Conservation (phyloP, 2,113 vertebrate genomes). For the Strigops habroptila region DNA sequence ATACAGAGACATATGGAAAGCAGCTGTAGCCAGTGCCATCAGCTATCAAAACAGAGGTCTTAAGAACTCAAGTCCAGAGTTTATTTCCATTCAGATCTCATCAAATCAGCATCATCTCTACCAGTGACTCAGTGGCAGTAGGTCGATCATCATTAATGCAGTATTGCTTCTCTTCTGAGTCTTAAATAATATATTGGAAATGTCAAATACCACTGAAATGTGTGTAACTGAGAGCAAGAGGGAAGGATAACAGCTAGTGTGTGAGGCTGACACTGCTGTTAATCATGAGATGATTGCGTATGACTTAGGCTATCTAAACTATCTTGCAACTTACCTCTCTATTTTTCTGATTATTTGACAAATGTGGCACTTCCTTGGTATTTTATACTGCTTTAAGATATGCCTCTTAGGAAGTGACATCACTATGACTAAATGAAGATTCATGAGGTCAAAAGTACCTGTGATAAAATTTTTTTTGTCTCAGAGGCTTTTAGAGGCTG, state of each 20-base stretch:
- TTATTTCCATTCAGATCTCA: constrained; percentile 14
- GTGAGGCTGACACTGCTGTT: neutral
- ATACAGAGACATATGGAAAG: constrained; percentile 7
- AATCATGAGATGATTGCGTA: neutral
- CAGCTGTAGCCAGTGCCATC: constrained; percentile 28
- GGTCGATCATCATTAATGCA: neutral
- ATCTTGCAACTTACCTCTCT: neutral
- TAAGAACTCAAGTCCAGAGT: neutral
- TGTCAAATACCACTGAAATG: neutral
- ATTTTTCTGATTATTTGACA: neutral
- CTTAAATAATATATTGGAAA: neutral
- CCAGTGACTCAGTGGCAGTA: neutral
- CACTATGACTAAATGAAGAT: neutral
- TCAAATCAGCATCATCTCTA: neutral
- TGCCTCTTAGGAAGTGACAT: neutral
- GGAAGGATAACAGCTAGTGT: neutral
- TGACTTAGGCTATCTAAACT: neutral
- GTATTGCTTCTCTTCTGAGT: neutral
- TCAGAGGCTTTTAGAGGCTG: neutral
- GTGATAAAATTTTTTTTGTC: neutral
- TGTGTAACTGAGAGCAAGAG: constrained; percentile 9
- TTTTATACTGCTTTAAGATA: neutral
- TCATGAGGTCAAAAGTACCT: neutral
- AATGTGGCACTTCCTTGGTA: neutral
- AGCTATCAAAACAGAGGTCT: constrained; percentile 15